Evolutionary conservation across 2,113 vertebrate species (phyloP).

Genomic region (Strix aluco): DNA sequence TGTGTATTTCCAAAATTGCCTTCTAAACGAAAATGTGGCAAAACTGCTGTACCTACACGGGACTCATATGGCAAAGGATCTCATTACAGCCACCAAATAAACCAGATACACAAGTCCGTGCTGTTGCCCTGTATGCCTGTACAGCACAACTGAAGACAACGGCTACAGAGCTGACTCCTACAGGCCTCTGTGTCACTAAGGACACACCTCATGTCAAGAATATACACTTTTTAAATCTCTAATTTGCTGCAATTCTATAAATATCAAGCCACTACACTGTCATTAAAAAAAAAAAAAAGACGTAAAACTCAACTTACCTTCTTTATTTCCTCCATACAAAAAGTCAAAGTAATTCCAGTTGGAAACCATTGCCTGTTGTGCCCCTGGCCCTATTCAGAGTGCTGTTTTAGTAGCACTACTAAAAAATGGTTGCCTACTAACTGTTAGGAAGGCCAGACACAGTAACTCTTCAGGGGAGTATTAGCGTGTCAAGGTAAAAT

Average conservation of each 20-base stretch:
- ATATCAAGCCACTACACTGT: background rate
- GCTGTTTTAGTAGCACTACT: background rate
- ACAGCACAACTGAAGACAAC: background rate
- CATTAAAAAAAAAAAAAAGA: background rate
- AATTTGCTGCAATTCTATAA: background rate
- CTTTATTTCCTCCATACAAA: background rate
- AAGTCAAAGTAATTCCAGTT: background rate
- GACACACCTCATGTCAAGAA: background rate
- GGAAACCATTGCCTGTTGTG: accelerated
- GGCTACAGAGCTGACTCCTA: background rate
- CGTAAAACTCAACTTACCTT: background rate
- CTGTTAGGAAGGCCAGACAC: background rate
- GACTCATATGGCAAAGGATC: background rate
- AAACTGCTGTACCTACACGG: background rate
- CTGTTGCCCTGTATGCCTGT: accelerated
- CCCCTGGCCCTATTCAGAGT: accelerated
- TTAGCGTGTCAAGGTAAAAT: background rate
- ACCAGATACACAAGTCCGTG: background rate
- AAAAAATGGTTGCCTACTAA: background rate
- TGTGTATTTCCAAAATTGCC: background rate
- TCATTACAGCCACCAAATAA: background rate
- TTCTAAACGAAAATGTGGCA: background rate
- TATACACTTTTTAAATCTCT: background rate
- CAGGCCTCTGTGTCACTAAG: accelerated
- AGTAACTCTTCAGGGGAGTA: background rate